Conservation (phyloP, 1,140 invertebrate species). For the Penaeus japonicus region DNA sequence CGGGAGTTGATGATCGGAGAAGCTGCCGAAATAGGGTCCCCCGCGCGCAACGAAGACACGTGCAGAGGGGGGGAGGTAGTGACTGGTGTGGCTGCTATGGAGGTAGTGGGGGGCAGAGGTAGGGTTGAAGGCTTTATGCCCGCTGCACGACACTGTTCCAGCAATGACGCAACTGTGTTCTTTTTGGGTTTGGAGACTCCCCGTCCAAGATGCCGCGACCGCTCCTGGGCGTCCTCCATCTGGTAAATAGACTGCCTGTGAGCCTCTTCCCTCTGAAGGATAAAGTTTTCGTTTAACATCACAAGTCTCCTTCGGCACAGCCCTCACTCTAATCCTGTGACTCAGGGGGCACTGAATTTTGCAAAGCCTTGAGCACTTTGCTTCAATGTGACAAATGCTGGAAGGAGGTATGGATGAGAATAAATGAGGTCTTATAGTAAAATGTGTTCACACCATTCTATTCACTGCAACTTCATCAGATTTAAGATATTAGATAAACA, state of each 20-base stretch:
- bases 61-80: slow-evolving; percentile 45
- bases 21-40: slow-evolving; percentile 21
- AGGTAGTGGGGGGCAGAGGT: slow-evolving; percentile 55
- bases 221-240: slow-evolving; percentile 57
- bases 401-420: too few species aligned
- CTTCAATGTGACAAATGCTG: too few species aligned
- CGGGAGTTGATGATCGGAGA: slow-evolving; percentile 25
- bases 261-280: slow-evolving; percentile 73
- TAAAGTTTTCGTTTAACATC: background rate
- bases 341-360: too few species aligned
- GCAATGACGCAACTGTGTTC: slow-evolving; percentile 85
- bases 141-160: slow-evolving; percentile 68
- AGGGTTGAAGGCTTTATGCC: slow-evolving; percentile 57
- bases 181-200: slow-evolving; percentile 89
- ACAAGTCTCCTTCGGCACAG: background rate
- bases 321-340: background rate
- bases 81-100: slow-evolving; percentile 41
- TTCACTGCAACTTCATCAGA: too few species aligned
- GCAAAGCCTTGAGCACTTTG: too few species aligned
- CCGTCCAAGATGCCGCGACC: slow-evolving; percentile 76
- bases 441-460: too few species aligned
- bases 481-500: too few species aligned
- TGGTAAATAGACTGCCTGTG: slow-evolving; percentile 63
- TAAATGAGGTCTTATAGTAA: too few species aligned
- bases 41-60: background rate